Conservation (phyloP, 2,797 vertebrate genomes). For the Coranthus polyacanthus region DNA sequence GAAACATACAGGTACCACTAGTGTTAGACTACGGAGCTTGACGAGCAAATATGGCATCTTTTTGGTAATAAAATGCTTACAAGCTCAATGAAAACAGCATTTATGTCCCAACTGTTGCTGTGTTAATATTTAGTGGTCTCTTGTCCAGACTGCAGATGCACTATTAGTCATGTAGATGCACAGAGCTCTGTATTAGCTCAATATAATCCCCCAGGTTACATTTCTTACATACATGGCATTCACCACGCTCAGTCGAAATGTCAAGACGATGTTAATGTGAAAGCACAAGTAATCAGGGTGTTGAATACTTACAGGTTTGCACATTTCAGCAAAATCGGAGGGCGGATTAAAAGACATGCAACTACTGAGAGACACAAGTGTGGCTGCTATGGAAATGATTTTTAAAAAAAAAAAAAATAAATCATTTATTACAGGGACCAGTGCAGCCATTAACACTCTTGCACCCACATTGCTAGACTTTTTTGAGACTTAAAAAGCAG, state of each 20-base stretch:
- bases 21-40: conserved; percentile 22
- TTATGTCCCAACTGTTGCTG: conserved; percentile 6
- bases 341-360: conserved; percentile 50
- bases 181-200: conserved; percentile 37
- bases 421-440: conserved; percentile 71
- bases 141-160: conserved; percentile 31
- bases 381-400: conserved; percentile 58
- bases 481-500: conserved; percentile 69
- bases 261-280: conserved; percentile 61
- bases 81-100: neutral
- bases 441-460: conserved; percentile 61
- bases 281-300: conserved; percentile 80
- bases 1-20: conserved; percentile 26
- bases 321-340: conserved; percentile 68
- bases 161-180: conserved; percentile 33
- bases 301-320: conserved; percentile 71
- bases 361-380: conserved; percentile 71
- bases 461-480: conserved; percentile 51
- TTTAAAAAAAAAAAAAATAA: too few relatives aligned
- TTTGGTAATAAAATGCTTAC: conserved; percentile 18
- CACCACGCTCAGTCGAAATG: conserved; percentile 41
- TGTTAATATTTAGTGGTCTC: conserved; percentile 16
- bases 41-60: neutral
- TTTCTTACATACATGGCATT: conserved; percentile 48
- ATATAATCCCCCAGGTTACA: conserved; percentile 45